Conservation (phyloP, 2,888 invertebrate genomes). For the Caenorhabditis plicata region DNA sequence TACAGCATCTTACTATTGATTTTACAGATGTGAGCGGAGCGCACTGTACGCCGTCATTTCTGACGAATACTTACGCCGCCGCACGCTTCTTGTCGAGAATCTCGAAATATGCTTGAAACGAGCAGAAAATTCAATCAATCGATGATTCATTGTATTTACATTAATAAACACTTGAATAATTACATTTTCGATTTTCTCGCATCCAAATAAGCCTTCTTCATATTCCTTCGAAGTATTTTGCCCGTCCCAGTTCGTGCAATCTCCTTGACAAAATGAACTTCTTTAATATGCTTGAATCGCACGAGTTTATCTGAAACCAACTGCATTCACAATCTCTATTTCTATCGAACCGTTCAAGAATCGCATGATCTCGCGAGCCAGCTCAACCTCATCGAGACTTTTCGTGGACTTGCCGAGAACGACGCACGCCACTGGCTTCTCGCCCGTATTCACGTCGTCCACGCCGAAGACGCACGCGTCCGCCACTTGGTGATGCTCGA, state of each 20-base stretch:
- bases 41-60: conserved; percentile 41
- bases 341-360: conserved; percentile 17
- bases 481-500: conserved; percentile 33
- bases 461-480: conserved; percentile 43
- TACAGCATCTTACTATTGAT: no score
- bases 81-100: conserved; percentile 21
- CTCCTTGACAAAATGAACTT: conserved; percentile 32
- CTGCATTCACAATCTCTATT: not conserved
- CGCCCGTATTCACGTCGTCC: conserved; percentile 72
- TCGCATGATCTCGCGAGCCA: conserved; percentile 12
- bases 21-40: conserved; percentile 42
- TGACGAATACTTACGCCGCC: conserved; percentile 38
- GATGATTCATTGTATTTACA: conserved; percentile 4
- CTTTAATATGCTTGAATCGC: conserved; percentile 41
- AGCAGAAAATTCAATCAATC: not conserved
- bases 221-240: conserved; percentile 36
- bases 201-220: conserved; percentile 33
- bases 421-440: conserved; percentile 70
- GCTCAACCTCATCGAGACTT: conserved; percentile 11
- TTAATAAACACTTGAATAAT: not conserved
- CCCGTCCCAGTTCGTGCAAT: conserved; percentile 41
- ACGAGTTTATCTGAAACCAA: conserved; percentile 35
- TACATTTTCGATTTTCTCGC: conserved; percentile 14
- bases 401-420: conserved; percentile 21
- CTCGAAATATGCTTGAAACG: conserved; percentile 13